phyloP scores from a whole-genome alignment of 2,797 vertebrate genomes.

The Tangara arthus region DNA sequence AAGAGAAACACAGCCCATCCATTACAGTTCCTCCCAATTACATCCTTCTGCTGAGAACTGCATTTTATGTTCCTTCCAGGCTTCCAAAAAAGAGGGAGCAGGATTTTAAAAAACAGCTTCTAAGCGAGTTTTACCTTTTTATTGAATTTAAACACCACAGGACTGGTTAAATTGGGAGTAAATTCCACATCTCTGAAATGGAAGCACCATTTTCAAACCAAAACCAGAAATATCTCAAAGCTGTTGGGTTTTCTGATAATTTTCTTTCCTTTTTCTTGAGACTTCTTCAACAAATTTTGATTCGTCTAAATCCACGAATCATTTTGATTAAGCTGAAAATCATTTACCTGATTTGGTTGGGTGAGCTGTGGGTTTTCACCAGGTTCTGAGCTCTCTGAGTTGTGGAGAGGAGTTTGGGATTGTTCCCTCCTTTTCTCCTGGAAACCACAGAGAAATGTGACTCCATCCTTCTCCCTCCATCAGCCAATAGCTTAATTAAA shows the following conservation, averaged over 20 bases:
- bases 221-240: neutral
- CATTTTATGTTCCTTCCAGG: slow-evolving; percentile 39
- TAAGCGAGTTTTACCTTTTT: neutral
- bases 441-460: neutral
- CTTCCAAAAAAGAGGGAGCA: neutral
- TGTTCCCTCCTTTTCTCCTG: neutral
- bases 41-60: slow-evolving; percentile 44
- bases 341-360: neutral
- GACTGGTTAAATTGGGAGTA: neutral
- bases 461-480: neutral
- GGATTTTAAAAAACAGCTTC: neutral
- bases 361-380: neutral
- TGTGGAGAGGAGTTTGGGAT: neutral
- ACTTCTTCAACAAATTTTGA: neutral
- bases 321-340: neutral
- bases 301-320: neutral
- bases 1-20: slow-evolving; percentile 37
- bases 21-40: slow-evolving; percentile 60
- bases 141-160: neutral
- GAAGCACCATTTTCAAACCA: neutral
- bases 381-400: neutral
- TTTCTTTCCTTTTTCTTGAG: neutral
- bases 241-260: neutral
- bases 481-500: neutral
- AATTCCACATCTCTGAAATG: neutral